Percentiles rank a stretch among this genome's conserved stretches.
Conservation (phyloP, 2,797 vertebrate genomes). For the Eulemur albifrons region DNA sequence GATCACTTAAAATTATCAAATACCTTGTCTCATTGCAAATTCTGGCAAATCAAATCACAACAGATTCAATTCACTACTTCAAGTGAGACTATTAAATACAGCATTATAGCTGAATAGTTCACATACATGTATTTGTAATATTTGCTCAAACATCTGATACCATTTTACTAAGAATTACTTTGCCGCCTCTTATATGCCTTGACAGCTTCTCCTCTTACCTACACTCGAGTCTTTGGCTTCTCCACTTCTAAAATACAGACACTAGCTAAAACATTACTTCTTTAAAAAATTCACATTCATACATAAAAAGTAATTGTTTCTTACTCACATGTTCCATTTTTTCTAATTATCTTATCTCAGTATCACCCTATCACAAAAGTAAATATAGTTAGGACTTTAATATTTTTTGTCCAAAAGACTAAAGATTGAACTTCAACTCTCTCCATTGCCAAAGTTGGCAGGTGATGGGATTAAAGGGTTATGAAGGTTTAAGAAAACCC, state of each 20-base stretch:
- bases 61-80: slow-evolving; percentile 26
- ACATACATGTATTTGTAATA: neutral
- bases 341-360: neutral
- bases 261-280: neutral
- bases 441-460: neutral
- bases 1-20: neutral
- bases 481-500: neutral
- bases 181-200: neutral
- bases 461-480: neutral
- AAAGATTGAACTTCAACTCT: neutral
- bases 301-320: neutral
- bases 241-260: neutral
- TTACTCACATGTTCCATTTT: neutral
- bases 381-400: neutral
- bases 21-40: neutral
- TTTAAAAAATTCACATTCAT: neutral
- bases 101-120: neutral
- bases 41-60: neutral
- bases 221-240: neutral
- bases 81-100: neutral
- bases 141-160: neutral
- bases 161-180: slow-evolving; percentile 32
- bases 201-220: neutral
- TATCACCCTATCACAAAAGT: neutral
- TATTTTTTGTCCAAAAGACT: slow-evolving; percentile 21